Evolutionary conservation across 2,888 invertebrate species (phyloP), one percentile per base, ranked within the genome.

Genomic region (Campopleginae sp.): DNA sequence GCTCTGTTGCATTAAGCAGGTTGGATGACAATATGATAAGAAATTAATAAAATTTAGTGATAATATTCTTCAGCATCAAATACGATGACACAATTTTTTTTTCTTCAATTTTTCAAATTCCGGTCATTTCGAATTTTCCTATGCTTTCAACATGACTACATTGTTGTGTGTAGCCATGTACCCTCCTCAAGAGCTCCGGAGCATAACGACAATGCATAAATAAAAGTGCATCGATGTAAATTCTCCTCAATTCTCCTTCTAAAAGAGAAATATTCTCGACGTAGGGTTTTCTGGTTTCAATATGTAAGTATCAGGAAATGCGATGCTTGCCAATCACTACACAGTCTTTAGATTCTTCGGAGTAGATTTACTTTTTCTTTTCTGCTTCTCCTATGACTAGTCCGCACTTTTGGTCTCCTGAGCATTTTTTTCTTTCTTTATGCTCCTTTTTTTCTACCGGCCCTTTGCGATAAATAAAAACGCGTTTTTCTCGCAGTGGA

Each of bases 401-500:
- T 68, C 54, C 27, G 19, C 46, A 42, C 33, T 33, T 17, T 65
- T 51, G 44, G 54, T 33, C 42, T n/a, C 23, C 27, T 19, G 63
- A 14, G 48, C 33, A 2, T 58, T 58, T 78, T 78, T 58, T 48
- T 61, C 10, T 14, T 46, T 33, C 12, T 23, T 54, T 48, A 12
- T 46, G 31, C 12, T 58, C 5, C 5, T 31, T 38, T 71, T 71
- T 10, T 23, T 44, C 44, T 66, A 51, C 23, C 42, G 19, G 33
- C 44, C 51, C 42, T 42, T 38, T 48, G 42, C 63, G 77, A 74
- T 78, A 81, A 81, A 84, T 78, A 48, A 61, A 44, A 78, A 70
- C 51, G 58, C 42, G 66, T 72, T 51, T 58, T 65, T 48, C 44
- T 33, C 63, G n/a, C 46, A n/a, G 54, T 27, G 63, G 48, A 48